phyloP scores from a whole-genome alignment of 2,797 vertebrate genomes.

The Pangasius mekongensis region DNA sequence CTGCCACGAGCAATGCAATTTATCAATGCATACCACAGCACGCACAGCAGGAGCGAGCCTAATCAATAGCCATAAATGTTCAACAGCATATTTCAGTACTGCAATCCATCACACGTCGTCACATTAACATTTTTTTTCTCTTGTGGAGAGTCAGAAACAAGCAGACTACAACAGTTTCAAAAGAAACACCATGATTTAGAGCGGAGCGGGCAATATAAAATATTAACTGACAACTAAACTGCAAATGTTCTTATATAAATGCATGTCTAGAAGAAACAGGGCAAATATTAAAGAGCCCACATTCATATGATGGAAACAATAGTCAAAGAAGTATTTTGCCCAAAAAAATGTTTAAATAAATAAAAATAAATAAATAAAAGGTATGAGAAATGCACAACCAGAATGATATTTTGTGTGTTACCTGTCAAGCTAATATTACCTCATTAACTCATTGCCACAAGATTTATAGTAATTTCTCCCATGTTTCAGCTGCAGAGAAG shows the following conservation, averaged over 20 bases:
- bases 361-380: too few relatives aligned
- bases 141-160: background rate
- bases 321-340: background rate
- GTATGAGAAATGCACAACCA: background rate
- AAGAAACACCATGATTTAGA: constrained; percentile 4
- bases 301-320: background rate
- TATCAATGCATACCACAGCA: constrained; percentile 21
- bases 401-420: background rate
- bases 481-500: background rate
- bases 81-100: constrained; percentile 32
- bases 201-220: background rate
- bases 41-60: background rate
- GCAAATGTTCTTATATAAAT: background rate
- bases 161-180: background rate
- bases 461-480: background rate
- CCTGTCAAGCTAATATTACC: background rate
- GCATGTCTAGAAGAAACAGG: background rate
- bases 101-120: constrained; percentile 17
- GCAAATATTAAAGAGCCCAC: background rate
- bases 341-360: background rate
- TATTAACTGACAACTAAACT: constrained; percentile 14
- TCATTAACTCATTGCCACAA: background rate
- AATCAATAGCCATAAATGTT: constrained; percentile 54
- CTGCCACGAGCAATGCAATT: constrained; percentile 19
- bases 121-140: constrained; percentile 2